phyloP scores from a whole-genome alignment of 2,113 vertebrate species.

The Synodontis membranacea region DNA sequence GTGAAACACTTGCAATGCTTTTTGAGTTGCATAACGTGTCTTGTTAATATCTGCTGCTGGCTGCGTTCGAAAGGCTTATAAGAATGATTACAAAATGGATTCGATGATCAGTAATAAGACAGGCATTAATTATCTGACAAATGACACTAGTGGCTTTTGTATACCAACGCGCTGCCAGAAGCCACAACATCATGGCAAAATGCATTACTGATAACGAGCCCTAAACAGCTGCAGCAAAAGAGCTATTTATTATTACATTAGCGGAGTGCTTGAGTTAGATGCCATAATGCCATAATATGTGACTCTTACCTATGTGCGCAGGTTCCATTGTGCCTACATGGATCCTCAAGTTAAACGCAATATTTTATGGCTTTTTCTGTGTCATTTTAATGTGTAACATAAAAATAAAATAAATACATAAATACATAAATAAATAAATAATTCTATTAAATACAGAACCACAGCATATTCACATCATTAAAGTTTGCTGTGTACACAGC shows the following conservation, averaged over 20 bases:
- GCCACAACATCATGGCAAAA: background rate
- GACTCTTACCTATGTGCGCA: background rate
- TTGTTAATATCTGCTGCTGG: background rate
- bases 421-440: background rate
- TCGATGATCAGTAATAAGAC: conserved; percentile 24
- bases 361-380: background rate
- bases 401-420: no score
- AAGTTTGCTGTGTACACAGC: background rate
- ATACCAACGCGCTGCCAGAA: background rate
- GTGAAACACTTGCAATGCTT: background rate
- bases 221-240: conserved; percentile 2
- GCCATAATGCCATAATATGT: background rate
- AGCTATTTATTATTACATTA: background rate
- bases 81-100: conserved; percentile 23
- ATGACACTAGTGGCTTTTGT: background rate
- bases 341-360: background rate
- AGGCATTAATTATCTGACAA: conserved; percentile 17
- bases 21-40: background rate
- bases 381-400: background rate
- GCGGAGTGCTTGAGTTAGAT: background rate
- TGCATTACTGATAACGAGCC: background rate
- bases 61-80: conserved; percentile 26
- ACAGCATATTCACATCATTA: background rate
- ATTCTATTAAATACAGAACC: background rate
- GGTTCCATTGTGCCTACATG: background rate